Evolutionary conservation across 2,797 vertebrate genomes (phyloP).

Genomic region (Neomorphus geoffroyi): DNA sequence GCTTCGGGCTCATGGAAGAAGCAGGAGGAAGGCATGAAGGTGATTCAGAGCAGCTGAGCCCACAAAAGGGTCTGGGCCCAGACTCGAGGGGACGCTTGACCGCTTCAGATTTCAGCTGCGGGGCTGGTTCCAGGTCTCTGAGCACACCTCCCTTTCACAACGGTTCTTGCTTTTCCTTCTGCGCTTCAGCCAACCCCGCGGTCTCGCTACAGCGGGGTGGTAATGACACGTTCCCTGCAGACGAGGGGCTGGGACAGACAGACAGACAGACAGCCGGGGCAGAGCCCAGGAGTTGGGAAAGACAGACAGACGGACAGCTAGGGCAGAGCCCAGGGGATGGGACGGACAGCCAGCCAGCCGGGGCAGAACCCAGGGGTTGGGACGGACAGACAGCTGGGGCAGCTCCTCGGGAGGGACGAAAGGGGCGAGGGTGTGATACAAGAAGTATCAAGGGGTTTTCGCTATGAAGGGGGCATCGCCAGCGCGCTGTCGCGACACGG

Average conservation of each 20-base stretch:
- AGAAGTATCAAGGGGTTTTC: no score
- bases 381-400: no score
- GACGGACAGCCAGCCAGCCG: no score
- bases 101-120: no score
- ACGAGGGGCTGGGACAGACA: neutral
- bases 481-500: neutral
- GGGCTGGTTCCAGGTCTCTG: accelerated
- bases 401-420: neutral
- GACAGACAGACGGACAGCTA: no score
- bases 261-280: no score
- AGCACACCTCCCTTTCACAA: neutral
- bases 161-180: neutral
- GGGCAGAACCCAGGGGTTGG: no score
- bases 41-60: neutral
- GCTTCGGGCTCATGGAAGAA: neutral
- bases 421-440: no score
- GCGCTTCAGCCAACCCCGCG: accelerated
- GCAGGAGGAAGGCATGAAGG: neutral
- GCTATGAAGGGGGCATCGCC: neutral
- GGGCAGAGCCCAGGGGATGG: no score
- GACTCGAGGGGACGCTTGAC: no score
- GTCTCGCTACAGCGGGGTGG: neutral
- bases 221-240: accelerated
- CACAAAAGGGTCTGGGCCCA: no score
- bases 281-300: no score